These are phyloP conservation scores for Troides helena DNA, from an alignment of 2,888 invertebrate species.

Conservation along the genomic window DNA sequence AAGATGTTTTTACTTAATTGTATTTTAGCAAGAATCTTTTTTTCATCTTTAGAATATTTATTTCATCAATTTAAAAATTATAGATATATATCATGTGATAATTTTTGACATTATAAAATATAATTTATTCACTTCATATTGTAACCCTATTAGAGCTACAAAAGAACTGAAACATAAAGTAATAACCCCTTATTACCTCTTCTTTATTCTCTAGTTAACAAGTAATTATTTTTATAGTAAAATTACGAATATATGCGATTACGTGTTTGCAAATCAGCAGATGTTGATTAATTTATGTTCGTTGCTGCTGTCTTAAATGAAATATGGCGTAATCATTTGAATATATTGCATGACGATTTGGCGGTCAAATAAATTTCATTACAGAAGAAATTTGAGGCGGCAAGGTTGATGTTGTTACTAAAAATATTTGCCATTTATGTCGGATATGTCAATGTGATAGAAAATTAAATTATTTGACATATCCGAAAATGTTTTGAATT, in stretches of 20 bases:
- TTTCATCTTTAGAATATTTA: no score
- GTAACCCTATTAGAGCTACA: no score
- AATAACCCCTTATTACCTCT: no score
- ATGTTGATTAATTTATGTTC: conserved; percentile 4
- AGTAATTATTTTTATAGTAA: conserved; percentile 3
- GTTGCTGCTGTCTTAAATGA: conserved; percentile 6
- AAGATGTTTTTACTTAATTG: no score
- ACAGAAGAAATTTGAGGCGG: background rate
- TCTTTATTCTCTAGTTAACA: background rate
- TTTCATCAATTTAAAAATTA: no score
- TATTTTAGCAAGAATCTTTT: no score
- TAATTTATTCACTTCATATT: no score
- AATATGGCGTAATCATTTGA: background rate
- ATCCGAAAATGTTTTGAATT: no score
- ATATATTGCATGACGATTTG: background rate
- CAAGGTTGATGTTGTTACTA: background rate
- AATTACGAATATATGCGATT: background rate
- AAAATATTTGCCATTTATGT: conserved; percentile 8
- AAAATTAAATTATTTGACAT: background rate
- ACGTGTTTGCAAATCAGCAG: background rate
- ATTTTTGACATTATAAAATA: no score
- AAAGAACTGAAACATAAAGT: no score
- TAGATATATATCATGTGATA: no score
- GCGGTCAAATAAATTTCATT: conserved; percentile 5
- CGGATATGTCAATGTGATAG: conserved; percentile 18